Base-by-base conservation (phyloP, 2,797 vertebrate species). In the Dendrocincla fuliginosa region DNA sequence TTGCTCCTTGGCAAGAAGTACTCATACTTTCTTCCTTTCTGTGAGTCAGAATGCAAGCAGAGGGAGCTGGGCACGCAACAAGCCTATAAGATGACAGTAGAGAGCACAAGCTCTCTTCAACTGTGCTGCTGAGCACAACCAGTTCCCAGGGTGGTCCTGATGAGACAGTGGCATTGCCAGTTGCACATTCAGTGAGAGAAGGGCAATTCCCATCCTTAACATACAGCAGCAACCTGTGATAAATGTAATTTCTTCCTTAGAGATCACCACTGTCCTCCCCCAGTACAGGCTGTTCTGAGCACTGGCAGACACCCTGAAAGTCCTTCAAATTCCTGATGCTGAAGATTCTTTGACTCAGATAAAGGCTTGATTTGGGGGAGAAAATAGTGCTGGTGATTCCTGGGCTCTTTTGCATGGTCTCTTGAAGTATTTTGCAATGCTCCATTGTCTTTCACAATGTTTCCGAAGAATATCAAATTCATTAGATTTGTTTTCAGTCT, bases 401-500 rank as follows among this genome's bases (percentile, higher is more conserved):
- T 63, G 6, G n/a, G 49, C 37, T 77, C 28, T 83, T 82, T 61
- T 70, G 33, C 24, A 10, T 24, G 10, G 16, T 79, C 16, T 86
- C 33, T 81, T 77, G 17, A 85, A 70, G 37, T n/a, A 55, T 75
- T 94, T 86, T 82, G 57, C 39, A 84, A 68, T 68, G 53, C 35
- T 90, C 57, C 5, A 2, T 46, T 88, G 41, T 84, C 46, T 81
- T 88, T 86, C 83, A 81, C 50, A 59, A 46, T 56, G 9, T 68
- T 94, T 86, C 73, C 78, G 69, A 93, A 49, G 69, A 86, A 65
- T 53, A 86, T 47, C 1, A 78, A 39, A 89, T 87, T 64, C 53
- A 86, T 87, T 84, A 86, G 60, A 84, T 78, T 78, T 91, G 52
- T n/a, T 94, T 91, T 87, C 67, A 68, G 67, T 33, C 57, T 93